Evolutionary conservation across 1,140 invertebrate genomes (phyloP).

Genomic region (Bradynema listronoti): DNA sequence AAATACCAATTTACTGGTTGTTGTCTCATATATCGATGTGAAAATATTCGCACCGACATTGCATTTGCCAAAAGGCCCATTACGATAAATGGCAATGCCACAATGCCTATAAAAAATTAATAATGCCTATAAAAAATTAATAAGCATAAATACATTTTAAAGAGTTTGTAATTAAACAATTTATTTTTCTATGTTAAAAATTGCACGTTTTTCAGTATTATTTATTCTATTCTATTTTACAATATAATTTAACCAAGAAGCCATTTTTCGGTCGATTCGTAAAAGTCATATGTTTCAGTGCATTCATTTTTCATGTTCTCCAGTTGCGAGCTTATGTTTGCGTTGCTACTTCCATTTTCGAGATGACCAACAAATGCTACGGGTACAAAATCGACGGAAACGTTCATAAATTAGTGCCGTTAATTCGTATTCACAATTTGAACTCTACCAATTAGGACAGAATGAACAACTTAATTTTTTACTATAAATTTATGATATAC

Average conservation of each 20-base stretch:
- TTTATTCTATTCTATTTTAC: slow-evolving; percentile 9
- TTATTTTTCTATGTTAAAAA: slow-evolving; percentile 6
- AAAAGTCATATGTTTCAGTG: slow-evolving; percentile 40
- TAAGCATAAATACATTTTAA: background rate
- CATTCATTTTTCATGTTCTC: slow-evolving; percentile 7
- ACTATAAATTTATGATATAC: no score
- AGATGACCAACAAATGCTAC: no score
- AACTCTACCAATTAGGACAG: no score
- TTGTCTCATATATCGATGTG: slow-evolving; percentile 40
- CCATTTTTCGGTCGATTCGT: slow-evolving; percentile 45
- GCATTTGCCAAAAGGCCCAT: slow-evolving; percentile 41
- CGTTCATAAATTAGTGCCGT: no score
- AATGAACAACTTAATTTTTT: no score
- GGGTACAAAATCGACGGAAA: no score
- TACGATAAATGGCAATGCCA: slow-evolving; percentile 48
- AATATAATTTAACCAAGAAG: slow-evolving; percentile 31
- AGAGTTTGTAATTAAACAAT: background rate
- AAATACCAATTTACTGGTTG: slow-evolving; percentile 49
- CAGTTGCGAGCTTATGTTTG: no score
- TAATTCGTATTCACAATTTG: no score
- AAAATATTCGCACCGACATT: slow-evolving; percentile 47
- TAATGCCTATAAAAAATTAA: slow-evolving; percentile 14
- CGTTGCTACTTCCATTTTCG: no score
- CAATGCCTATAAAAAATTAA: slow-evolving; percentile 31
- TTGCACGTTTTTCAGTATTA: slow-evolving; percentile 3